phyloP scores from a whole-genome alignment of 2,888 invertebrate species.

The Drosophila greeni region DNA sequence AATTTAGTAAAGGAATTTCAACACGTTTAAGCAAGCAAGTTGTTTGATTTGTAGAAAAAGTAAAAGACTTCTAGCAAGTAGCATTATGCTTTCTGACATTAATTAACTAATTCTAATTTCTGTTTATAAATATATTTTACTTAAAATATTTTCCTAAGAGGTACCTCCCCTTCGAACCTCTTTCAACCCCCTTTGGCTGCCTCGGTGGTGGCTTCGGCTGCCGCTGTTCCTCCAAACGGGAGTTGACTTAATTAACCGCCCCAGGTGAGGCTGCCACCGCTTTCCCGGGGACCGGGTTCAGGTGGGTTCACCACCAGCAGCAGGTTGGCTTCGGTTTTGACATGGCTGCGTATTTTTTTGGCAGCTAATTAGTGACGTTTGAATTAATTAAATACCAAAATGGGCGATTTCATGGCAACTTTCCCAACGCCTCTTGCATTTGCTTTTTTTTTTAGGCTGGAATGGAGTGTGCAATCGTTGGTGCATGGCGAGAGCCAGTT shows the following conservation, averaged over 20 bases:
- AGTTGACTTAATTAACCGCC: conserved; percentile 73
- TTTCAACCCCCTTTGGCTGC: conserved; percentile 13
- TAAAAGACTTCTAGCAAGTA: no score
- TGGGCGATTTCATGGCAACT: conserved; percentile 52
- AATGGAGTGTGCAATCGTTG: background rate
- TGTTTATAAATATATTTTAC: no score
- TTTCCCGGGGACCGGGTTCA: conserved; percentile 12
- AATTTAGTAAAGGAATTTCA: background rate
- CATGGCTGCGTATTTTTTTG: conserved; percentile 54
- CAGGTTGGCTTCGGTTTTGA: conserved; percentile 44
- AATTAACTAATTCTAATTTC: background rate
- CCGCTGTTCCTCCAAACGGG: conserved; percentile 53
- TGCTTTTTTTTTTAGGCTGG: background rate
- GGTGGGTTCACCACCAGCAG: conserved; percentile 34
- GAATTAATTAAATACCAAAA: conserved; percentile 55
- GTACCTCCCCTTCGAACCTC: conserved; percentile 6
- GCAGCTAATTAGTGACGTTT: conserved; percentile 63
- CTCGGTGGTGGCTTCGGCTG: conserved; percentile 35
- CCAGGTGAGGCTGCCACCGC: conserved; percentile 45
- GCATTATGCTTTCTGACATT: background rate
- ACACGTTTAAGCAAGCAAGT: background rate
- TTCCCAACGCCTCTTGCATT: conserved; percentile 35
- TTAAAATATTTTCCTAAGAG: background rate
- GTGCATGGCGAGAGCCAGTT: conserved; percentile 28
- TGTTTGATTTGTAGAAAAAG: background rate